Base-by-base conservation (phyloP, 2,797 vertebrate genomes). In the Sphaeramia orbicularis region DNA sequence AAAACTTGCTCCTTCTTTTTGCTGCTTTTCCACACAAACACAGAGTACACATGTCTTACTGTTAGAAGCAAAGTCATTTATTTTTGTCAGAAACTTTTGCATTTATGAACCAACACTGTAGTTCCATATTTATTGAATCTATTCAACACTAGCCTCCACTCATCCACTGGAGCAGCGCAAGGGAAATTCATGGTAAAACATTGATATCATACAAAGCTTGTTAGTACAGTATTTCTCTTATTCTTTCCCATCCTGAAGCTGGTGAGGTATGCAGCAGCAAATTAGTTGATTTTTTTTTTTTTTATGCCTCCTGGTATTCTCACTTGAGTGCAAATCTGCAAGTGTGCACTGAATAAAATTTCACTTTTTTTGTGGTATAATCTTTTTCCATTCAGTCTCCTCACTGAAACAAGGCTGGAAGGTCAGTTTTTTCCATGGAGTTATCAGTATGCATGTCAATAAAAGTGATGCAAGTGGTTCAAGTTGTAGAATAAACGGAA, bases 11-110 rank as follows among this genome's bases (percentile, higher is more conserved):
- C 16, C 40, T 27, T 4, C 4, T 18, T 50, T 70, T 24, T 10
- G 13, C 21, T 48, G 14, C 44, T 36, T 14, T 43, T 24, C 24
- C 6, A 42, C 35, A 35, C 53, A 64, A 58, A 37, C 49, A 59
- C 44, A 5, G 14, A 12, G 5, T 10, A 43, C 2, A 18, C 15
- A 51, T 12, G 14, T 57, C 41, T 51, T 14, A 12, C 0, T 16
- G 38, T 40, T 15, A 48, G 21, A 45, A n/a, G 21, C 4, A 11
- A 7, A 35, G 21, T 24, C 2, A 24, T 62, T 62, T 41, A 59
- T 43, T 60, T 9, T 24, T 40, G 21, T 61, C 36, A 38, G 7
- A 7, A 41, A 61, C 47, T 24, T 50, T 3, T 43, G 21, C 18
- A 41, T 60, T 48, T 12, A 47, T 36, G 42, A 69, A 35, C 15